Evolutionary conservation across 1,140 invertebrate species (phyloP).

Genomic region (Bombus cullumanus): DNA sequence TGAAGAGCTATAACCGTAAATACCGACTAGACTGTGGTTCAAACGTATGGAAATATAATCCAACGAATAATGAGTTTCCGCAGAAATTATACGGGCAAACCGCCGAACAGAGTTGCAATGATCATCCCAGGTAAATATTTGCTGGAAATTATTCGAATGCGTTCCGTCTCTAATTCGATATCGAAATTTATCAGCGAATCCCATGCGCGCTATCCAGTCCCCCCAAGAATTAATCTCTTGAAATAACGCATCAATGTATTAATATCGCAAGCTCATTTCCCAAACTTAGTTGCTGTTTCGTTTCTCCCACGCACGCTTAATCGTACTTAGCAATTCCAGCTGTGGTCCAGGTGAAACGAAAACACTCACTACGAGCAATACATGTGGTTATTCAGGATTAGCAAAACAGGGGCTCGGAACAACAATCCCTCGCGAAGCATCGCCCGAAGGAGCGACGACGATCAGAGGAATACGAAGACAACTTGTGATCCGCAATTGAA

Average conservation of each 20-base stretch:
- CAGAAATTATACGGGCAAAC: neutral
- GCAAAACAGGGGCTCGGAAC: neutral
- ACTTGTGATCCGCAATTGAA: slow-evolving; percentile 4
- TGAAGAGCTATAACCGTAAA: no score
- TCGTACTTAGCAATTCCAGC: neutral
- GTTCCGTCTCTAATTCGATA: neutral
- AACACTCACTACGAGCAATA: neutral
- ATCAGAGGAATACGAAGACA: neutral
- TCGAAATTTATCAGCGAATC: neutral
- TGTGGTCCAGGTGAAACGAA: slow-evolving; percentile 1
- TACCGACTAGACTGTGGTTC: no score
- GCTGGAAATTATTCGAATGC: neutral
- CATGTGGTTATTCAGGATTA: neutral
- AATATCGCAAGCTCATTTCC: neutral
- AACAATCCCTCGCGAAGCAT: neutral
- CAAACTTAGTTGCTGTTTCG: neutral
- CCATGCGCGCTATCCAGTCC: neutral
- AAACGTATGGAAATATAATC: no score
- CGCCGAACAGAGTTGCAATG: neutral
- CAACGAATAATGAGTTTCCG: neutral
- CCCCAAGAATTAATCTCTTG: slow-evolving; percentile 2
- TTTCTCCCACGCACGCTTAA: slow-evolving; percentile 7
- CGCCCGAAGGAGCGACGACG: slow-evolving; percentile 6
- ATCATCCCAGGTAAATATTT: neutral
- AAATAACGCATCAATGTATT: slow-evolving; percentile 13